Conservation (phyloP, 2,888 invertebrate genomes). For the Crocallis elinguaria region DNA sequence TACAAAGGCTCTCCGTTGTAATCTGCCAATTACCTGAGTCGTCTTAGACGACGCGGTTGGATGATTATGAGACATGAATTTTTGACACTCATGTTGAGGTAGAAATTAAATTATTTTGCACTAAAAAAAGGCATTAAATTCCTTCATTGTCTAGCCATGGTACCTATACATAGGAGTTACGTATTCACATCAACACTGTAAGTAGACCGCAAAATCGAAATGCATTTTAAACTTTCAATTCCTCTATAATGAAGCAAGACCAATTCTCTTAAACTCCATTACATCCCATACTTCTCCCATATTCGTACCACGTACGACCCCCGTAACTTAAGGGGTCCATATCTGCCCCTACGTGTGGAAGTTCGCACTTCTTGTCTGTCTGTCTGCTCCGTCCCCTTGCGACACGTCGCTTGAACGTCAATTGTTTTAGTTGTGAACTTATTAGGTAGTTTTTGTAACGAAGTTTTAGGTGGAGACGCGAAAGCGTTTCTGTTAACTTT, state of each 20-base stretch:
- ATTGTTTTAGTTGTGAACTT: constrained; percentile 34
- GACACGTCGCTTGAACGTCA: constrained; percentile 21
- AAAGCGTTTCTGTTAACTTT: constrained; percentile 10
- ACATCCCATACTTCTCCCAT: constrained; percentile 19
- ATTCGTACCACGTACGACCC: constrained; percentile 32
- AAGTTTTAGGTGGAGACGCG: constrained; percentile 14
- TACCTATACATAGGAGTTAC: too few species aligned
- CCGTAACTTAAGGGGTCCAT: constrained; percentile 39
- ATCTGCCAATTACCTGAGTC: too few species aligned
- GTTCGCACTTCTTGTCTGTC: constrained; percentile 40
- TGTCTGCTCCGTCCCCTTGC: constrained; percentile 18
- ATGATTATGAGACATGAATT: too few species aligned
- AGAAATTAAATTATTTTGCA: too few species aligned
- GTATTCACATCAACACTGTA: too few species aligned
- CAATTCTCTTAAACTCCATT: constrained; percentile 12
- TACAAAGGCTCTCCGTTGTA: too few species aligned
- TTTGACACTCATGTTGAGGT: too few species aligned
- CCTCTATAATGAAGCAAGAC: neutral
- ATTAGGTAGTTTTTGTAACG: constrained; percentile 24
- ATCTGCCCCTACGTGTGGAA: constrained; percentile 29
- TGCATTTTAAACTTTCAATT: neutral
- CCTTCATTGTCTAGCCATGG: too few species aligned
- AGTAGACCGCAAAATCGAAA: too few species aligned
- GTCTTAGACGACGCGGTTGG: too few species aligned
- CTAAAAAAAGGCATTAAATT: too few species aligned